Evolutionary conservation across 2,113 vertebrate species (phyloP).

Genomic region (Cariama cristata): DNA sequence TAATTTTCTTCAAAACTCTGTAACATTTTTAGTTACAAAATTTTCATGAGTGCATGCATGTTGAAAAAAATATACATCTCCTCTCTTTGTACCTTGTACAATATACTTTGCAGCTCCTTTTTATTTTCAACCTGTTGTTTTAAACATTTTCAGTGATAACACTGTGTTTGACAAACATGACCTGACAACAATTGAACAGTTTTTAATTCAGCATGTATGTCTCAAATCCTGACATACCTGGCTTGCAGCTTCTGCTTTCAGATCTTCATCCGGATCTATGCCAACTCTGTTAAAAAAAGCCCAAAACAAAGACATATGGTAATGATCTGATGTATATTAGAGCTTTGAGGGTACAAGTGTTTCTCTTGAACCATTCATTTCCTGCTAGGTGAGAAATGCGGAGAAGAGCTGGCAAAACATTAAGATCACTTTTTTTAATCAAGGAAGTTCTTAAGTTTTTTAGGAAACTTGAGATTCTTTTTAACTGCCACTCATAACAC

Average conservation of each 20-base stretch:
- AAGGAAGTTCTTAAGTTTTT: neutral
- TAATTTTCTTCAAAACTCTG: neutral
- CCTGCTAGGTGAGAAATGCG: neutral
- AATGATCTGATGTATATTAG: neutral
- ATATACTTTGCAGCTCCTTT: neutral
- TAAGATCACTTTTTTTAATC: neutral
- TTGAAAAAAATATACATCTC: neutral
- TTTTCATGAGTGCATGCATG: neutral
- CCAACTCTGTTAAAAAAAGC: slow-evolving; percentile 72
- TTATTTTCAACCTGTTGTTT: neutral
- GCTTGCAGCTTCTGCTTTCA: slow-evolving; percentile 59
- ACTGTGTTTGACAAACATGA: neutral
- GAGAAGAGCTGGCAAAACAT: neutral
- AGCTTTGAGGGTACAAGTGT: neutral
- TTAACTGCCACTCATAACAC: neutral
- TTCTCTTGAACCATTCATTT: neutral
- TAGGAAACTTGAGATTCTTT: neutral
- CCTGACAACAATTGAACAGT: neutral
- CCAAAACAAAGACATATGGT: neutral
- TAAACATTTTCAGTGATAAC: neutral
- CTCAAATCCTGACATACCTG: slow-evolving; percentile 75
- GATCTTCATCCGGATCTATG: slow-evolving; percentile 77
- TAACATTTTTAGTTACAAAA: neutral
- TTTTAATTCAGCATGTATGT: neutral
- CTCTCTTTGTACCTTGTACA: neutral